Conservation (phyloP, 2,888 invertebrate species). For the Mongoloraphidia duomilia region DNA sequence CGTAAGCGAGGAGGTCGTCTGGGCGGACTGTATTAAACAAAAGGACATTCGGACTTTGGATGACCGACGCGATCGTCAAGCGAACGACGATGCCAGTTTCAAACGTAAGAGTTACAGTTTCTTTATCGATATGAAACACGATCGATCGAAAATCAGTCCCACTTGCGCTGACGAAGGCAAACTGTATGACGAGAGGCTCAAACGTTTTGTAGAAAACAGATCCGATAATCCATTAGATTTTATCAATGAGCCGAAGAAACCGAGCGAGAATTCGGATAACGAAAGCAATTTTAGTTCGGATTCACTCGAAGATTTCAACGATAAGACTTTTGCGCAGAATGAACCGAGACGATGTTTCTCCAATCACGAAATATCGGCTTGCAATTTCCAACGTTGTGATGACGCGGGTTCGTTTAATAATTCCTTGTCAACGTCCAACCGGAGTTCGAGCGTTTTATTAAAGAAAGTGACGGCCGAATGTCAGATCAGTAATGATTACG, state of each 20-base stretch:
- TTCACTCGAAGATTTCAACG: conserved; percentile 57
- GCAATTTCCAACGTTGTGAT: conserved; percentile 20
- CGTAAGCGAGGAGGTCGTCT: conserved; percentile 53
- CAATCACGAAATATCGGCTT: conserved; percentile 59
- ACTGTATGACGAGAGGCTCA: conserved; percentile 2
- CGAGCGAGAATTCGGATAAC: conserved; percentile 31
- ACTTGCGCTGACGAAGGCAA: conserved; percentile 18
- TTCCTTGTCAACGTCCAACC: conserved; percentile 9
- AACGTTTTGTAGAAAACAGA: not conserved
- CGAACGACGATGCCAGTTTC: too few relatives aligned
- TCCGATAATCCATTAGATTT: not conserved
- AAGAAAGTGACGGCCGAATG: not conserved
- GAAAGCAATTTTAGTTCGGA: conserved; percentile 67
- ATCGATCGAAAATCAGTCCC: too few relatives aligned
- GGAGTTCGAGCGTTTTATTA: conserved; percentile 7
- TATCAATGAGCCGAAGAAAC: conserved; percentile 4
- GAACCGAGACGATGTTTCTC: conserved; percentile 53
- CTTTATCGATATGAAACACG: conserved; percentile 13
- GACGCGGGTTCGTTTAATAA: not conserved
- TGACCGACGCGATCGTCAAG: conserved; percentile 1
- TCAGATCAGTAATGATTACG: too few relatives aligned
- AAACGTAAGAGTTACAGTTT: conserved; percentile 16
- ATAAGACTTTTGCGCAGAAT: conserved; percentile 32
- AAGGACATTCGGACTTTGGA: conserved; percentile 12
- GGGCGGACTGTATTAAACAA: conserved; percentile 25